Conservation (phyloP, 2,797 vertebrate species). For the Darevskia mixta region DNA sequence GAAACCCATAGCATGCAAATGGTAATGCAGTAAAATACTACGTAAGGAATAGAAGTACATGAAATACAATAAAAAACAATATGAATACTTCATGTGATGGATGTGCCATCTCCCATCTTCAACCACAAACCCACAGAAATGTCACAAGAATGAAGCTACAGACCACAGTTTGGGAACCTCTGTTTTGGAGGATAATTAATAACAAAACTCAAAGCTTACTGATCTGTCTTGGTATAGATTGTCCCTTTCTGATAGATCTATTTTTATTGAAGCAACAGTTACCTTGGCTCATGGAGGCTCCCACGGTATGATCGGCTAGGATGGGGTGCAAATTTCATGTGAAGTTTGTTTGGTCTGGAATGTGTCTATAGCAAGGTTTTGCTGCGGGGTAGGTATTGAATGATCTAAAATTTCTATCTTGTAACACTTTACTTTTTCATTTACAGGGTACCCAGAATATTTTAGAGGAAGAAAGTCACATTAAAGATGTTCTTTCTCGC, state of each 20-base stretch:
- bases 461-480: slow-evolving; percentile 94
- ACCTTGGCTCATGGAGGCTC: background rate
- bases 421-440: background rate
- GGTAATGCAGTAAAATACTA: too few species aligned
- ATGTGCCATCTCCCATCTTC: too few species aligned
- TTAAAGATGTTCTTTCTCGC: slow-evolving; percentile 94
- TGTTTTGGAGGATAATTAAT: background rate
- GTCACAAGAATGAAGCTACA: too few species aligned
- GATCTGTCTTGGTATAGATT: background rate
- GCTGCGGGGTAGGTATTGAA: background rate
- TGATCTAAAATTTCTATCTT: background rate
- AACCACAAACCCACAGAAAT: too few species aligned
- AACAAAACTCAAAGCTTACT: background rate
- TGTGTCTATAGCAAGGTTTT: background rate
- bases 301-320: background rate
- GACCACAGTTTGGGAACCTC: too few species aligned
- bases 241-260: background rate
- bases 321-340: background rate
- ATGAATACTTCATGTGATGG: too few species aligned
- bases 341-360: background rate
- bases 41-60: too few species aligned
- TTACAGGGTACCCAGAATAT: slow-evolving; percentile 91
- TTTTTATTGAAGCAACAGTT: background rate
- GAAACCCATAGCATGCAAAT: too few species aligned
- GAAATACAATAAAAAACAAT: too few species aligned